phyloP scores from a whole-genome alignment of 2,113 vertebrate species.

The Corythoichthys intestinalis region DNA sequence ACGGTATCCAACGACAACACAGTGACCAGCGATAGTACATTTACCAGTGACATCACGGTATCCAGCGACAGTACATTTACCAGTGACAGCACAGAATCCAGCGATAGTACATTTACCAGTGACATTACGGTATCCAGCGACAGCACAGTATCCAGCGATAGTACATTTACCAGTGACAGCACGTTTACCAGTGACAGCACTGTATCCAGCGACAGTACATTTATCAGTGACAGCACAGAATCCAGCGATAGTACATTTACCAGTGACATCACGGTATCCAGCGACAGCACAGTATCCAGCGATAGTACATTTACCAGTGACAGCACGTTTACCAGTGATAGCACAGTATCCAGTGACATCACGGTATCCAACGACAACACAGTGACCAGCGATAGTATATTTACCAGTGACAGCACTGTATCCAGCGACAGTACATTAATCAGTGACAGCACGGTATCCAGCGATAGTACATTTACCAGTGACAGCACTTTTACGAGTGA shows the following conservation, averaged over 20 bases:
- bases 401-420: not conserved
- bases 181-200: not conserved
- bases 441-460: too few relatives aligned
- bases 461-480: not conserved
- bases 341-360: not conserved
- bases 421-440: not conserved
- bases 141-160: not conserved
- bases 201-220: not conserved
- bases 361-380: not conserved
- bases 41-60: not conserved
- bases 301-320: not conserved
- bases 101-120: not conserved
- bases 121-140: too few relatives aligned
- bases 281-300: not conserved
- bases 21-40: not conserved
- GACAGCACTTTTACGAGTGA: too few relatives aligned
- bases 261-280: not conserved
- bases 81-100: not conserved
- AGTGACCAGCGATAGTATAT: not conserved
- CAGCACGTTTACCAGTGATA: too few relatives aligned
- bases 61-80: not conserved
- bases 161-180: not conserved
- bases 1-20: not conserved
- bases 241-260: not conserved
- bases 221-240: not conserved